A percentile compares a stretch with the other conserved stretches of the same genome.
Evolutionary conservation across 64 coral and sea anemone genomes (phyloP).

Genomic region (Pocillopora damicornis): DNA sequence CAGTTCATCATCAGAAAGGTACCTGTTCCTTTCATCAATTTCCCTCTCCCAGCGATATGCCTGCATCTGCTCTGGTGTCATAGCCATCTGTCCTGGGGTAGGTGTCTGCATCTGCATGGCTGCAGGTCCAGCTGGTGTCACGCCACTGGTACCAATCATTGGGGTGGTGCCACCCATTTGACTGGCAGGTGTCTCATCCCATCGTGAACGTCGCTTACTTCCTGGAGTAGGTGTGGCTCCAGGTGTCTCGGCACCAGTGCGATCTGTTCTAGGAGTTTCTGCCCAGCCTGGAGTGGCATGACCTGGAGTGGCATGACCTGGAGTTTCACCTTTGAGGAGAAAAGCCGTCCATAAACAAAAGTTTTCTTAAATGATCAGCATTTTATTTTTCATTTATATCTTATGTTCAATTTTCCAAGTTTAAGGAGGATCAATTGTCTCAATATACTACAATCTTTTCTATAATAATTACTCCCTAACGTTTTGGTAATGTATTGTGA

Average conservation of each 20-base stretch:
- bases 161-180: slow-evolving; percentile 91
- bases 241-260: slow-evolving; percentile 89
- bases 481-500: too few species aligned
- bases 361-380: too few species aligned
- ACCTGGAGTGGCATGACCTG: slow-evolving; percentile 92
- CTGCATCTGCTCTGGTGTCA: slow-evolving; percentile 99
- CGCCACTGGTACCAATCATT: slow-evolving; percentile 90
- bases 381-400: not conserved
- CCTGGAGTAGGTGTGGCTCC: slow-evolving; percentile 96
- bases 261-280: slow-evolving; percentile 96
- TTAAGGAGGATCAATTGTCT: too few species aligned
- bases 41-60: slow-evolving; percentile 99
- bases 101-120: slow-evolving; percentile 99
- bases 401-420: not conserved
- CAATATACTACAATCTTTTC: too few species aligned
- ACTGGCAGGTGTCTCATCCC: slow-evolving; percentile 98
- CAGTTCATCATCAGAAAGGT: slow-evolving; percentile 88
- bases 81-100: slow-evolving; percentile 90
- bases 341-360: not conserved
- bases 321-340: slow-evolving; percentile 67
- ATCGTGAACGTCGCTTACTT: slow-evolving; percentile 92
- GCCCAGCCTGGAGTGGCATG: slow-evolving; percentile 98
- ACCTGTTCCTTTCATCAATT: slow-evolving; percentile 97
- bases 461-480: too few species aligned
- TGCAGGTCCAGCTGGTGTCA: slow-evolving; percentile 83